Percentiles rank a stretch among this genome's conserved stretches.
phyloP scores from a whole-genome alignment of 2,113 vertebrate genomes.

The Hypanus sabinus region DNA sequence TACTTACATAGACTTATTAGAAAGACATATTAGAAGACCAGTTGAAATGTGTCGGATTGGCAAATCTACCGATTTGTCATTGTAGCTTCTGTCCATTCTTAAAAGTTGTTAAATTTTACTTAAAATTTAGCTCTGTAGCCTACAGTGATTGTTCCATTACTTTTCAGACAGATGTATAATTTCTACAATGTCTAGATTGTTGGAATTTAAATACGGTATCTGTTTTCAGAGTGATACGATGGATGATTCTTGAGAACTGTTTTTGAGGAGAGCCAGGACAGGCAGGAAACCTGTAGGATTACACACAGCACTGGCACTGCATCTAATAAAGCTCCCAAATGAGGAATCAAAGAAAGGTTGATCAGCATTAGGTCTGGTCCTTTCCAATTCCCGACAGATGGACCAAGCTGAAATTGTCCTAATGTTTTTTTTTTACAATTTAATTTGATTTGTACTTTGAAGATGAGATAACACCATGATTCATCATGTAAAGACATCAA shows the following conservation, averaged over 20 bases:
- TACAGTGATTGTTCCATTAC: background rate
- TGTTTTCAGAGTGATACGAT: background rate
- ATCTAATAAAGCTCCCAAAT: too few relatives aligned
- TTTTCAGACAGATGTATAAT: background rate
- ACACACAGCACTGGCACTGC: too few relatives aligned
- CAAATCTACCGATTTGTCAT: background rate
- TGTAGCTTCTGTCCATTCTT: background rate
- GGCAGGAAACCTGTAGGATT: too few relatives aligned
- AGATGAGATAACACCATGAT: background rate
- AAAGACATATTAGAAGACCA: background rate
- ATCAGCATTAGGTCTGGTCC: too few relatives aligned
- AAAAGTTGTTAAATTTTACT: background rate
- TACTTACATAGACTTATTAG: background rate
- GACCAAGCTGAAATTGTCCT: too few relatives aligned
- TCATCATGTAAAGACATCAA: background rate
- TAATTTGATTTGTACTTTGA: background rate
- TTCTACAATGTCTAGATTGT: background rate
- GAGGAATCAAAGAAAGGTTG: too few relatives aligned
- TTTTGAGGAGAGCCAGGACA: too few relatives aligned
- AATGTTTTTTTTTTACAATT: too few relatives aligned
- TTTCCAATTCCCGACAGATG: too few relatives aligned
- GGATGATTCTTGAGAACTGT: background rate
- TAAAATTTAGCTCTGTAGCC: background rate
- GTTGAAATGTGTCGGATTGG: background rate
- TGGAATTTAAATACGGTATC: background rate